A percentile compares a stretch with the other conserved stretches of the same genome.
phyloP scores from a whole-genome alignment of 37 sponge, comb jelly and placozoan genomes.

The Mnemiopsis leidyi region DNA sequence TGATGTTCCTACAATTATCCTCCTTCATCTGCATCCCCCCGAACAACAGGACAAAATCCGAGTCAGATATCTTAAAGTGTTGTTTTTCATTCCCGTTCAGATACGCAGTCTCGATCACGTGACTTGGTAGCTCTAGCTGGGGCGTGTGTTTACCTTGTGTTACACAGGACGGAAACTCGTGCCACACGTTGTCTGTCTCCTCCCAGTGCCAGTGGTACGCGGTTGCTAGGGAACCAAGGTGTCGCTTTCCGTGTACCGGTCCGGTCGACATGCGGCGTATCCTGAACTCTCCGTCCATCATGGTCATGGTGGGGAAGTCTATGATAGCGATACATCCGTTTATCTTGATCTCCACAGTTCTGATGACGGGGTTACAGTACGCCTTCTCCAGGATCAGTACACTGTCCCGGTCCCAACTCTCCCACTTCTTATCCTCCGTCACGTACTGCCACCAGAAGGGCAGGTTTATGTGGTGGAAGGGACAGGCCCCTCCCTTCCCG shows the following conservation, averaged over 20 bases:
- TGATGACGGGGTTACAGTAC: slow-evolving; percentile 47
- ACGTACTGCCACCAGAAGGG: slow-evolving; percentile 64
- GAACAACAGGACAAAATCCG: slow-evolving; percentile 32
- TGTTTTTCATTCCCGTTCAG: not conserved
- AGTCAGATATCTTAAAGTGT: slow-evolving; percentile 59
- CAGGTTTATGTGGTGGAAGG: slow-evolving; percentile 52
- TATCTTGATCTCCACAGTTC: slow-evolving; percentile 63
- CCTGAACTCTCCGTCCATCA: slow-evolving; percentile 38
- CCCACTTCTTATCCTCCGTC: not conserved
- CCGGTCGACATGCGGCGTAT: slow-evolving; percentile 20
- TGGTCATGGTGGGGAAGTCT: slow-evolving; percentile 63
- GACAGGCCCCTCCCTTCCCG: not conserved
- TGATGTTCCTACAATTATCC: slow-evolving; percentile 1
- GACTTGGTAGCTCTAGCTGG: slow-evolving; percentile 49
- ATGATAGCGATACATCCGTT: slow-evolving; percentile 31
- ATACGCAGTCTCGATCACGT: slow-evolving; percentile 36
- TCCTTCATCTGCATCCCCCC: slow-evolving; percentile 66
- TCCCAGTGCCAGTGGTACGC: slow-evolving; percentile 67
- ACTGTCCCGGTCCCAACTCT: slow-evolving; percentile 34
- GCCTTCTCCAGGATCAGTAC: slow-evolving; percentile 57
- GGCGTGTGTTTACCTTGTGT: slow-evolving; percentile 65
- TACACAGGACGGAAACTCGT: slow-evolving; percentile 65
- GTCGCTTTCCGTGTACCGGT: not conserved
- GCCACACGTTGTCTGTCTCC: slow-evolving; percentile 52
- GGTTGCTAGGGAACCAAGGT: slow-evolving; percentile 55